Evolutionary conservation across 2,113 vertebrate genomes (phyloP).

Genomic region (Porphyrio hochstetteri): DNA sequence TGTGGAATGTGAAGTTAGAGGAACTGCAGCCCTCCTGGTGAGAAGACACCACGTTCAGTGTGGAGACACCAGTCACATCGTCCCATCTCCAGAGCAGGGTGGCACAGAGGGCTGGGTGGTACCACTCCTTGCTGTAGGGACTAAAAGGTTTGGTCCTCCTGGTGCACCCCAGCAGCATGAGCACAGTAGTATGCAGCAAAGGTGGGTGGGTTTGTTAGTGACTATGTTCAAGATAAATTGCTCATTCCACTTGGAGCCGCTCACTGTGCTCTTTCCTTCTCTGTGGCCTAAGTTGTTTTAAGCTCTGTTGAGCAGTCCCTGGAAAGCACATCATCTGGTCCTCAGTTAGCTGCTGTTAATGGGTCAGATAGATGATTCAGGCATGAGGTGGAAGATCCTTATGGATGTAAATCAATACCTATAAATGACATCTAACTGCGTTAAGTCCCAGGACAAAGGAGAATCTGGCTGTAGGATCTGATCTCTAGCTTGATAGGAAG

Average conservation of each 20-base stretch:
- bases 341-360: background rate
- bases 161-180: background rate
- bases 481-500: background rate
- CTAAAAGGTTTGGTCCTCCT: background rate
- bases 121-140: background rate
- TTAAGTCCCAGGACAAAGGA: background rate
- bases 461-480: background rate
- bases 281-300: background rate
- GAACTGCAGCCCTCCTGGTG: background rate
- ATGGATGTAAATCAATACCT: background rate
- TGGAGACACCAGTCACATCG: background rate
- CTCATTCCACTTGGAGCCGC: background rate
- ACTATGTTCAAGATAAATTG: background rate
- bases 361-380: background rate
- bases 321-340: accelerated
- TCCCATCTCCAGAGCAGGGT: accelerated
- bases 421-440: background rate
- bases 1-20: slow-evolving; percentile 6
- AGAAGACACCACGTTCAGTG: background rate
- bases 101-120: background rate
- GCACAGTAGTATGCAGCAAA: too few relatives aligned
- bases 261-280: background rate
- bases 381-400: background rate
- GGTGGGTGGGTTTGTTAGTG: background rate
- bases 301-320: background rate